phyloP scores from a whole-genome alignment of 2,797 vertebrate genomes.

The Vireo griseus region DNA sequence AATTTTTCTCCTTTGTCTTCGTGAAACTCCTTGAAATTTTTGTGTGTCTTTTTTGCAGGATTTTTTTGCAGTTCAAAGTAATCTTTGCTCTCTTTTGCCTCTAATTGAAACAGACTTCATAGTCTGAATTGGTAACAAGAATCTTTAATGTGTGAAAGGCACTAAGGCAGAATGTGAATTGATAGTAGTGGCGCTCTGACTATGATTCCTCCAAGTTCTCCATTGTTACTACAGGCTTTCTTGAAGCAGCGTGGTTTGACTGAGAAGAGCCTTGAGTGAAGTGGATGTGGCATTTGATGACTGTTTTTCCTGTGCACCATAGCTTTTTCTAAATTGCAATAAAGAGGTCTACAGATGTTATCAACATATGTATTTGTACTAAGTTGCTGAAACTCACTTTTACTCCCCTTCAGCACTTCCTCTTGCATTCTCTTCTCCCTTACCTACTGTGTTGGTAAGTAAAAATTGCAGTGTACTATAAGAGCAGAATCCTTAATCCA shows the following conservation, averaged over 20 bases:
- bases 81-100: not conserved
- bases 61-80: not conserved
- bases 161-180: not conserved
- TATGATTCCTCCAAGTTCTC: not conserved
- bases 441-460: not conserved
- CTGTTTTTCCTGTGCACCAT: not conserved
- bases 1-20: not conserved
- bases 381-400: not conserved
- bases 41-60: not conserved
- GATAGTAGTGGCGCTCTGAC: not conserved
- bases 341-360: not conserved
- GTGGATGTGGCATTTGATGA: not conserved
- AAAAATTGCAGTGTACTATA: not conserved
- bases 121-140: not conserved
- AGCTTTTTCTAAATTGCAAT: not conserved
- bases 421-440: not conserved
- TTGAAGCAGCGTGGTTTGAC: not conserved
- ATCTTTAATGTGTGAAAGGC: not conserved
- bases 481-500: not conserved
- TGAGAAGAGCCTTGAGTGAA: not conserved
- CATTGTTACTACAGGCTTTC: rapidly evolving
- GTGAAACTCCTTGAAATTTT: not conserved
- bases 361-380: not conserved
- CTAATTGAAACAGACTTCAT: not conserved
- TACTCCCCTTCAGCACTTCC: not conserved